These are phyloP conservation scores for Lampris megalopsis DNA, from an alignment of 2,113 vertebrate genomes.

Conservation along the genomic window DNA sequence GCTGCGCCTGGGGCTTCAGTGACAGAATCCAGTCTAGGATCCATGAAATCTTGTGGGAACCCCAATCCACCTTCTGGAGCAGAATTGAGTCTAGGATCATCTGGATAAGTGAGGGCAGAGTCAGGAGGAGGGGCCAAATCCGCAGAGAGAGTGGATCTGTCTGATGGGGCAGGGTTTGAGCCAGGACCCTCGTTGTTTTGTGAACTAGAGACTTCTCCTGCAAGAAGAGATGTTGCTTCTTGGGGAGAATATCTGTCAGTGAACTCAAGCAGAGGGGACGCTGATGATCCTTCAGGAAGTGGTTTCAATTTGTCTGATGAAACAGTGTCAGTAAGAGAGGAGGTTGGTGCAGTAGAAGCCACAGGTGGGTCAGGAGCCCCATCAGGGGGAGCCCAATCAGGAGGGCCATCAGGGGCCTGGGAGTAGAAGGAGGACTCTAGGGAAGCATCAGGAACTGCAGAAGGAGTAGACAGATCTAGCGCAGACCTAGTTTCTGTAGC, in stretches of 20 bases:
- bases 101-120: constrained; percentile 48
- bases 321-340: not conserved
- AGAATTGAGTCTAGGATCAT: not conserved
- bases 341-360: not conserved
- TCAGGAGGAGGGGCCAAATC: constrained; percentile 52
- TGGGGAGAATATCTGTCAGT: not conserved
- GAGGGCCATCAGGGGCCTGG: not conserved
- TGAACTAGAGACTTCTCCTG: constrained; percentile 15
- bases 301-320: not conserved
- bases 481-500: constrained; percentile 8
- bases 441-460: constrained; percentile 19
- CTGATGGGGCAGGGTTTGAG: not conserved
- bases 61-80: not conserved
- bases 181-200: not conserved
- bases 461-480: not conserved
- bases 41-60: constrained; percentile 7
- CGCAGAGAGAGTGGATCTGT: constrained; percentile 13
- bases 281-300: not conserved
- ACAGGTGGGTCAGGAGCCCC: not conserved
- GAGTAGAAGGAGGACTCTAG: constrained; percentile 10
- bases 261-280: not conserved
- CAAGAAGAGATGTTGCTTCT: not conserved
- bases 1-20: not conserved
- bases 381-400: constrained; percentile 10
- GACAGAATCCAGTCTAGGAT: constrained; percentile 26